phyloP scores from a whole-genome alignment of 1,140 invertebrate genomes.

The Caenorhabditis inopinata region DNA sequence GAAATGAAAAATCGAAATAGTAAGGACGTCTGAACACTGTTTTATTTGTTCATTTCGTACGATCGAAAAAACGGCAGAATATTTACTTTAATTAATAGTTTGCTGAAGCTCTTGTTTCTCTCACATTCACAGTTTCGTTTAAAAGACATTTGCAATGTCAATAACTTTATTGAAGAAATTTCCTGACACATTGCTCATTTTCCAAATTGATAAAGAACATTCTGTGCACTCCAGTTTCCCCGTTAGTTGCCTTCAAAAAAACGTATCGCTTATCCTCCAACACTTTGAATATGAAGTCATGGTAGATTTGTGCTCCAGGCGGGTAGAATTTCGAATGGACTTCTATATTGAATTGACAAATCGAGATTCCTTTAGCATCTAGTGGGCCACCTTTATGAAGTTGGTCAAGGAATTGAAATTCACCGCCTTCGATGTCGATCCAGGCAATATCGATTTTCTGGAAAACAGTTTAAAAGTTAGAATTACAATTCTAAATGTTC shows the following conservation, averaged over 20 bases:
- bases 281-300: background rate
- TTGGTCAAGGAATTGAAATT: background rate
- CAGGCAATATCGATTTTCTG: background rate
- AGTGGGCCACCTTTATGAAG: background rate
- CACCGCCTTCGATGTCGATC: background rate
- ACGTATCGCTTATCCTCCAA: slow-evolving; percentile 8
- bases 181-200: background rate
- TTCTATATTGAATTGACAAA: slow-evolving; percentile 10
- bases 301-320: background rate
- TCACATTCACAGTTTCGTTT: no score
- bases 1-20: no score
- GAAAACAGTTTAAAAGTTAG: background rate
- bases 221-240: background rate
- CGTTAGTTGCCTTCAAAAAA: background rate
- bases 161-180: slow-evolving; percentile 23
- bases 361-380: background rate
- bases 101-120: no score
- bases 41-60: no score
- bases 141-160: no score
- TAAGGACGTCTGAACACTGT: no score
- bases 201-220: background rate
- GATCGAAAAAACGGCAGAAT: no score
- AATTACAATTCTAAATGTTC: background rate
- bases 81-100: no score
- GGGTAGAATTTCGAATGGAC: slow-evolving; percentile 7